phyloP scores from a whole-genome alignment of 1,140 invertebrate species.

The Drosophila ogumai region DNA sequence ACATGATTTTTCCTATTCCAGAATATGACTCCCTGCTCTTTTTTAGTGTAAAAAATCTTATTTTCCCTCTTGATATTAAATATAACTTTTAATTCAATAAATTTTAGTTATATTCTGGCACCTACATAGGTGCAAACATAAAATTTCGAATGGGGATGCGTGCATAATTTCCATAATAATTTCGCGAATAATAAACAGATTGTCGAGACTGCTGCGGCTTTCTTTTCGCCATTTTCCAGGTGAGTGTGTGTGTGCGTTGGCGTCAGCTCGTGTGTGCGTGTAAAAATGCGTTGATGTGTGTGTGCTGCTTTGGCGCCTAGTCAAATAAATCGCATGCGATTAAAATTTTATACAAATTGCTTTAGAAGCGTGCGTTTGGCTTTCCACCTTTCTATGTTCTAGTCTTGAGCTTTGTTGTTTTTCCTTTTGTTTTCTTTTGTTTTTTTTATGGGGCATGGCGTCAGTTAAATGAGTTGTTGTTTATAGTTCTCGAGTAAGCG shows the following conservation, averaged over 20 bases:
- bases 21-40: not conserved
- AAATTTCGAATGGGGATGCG: conserved; percentile 11
- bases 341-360: conserved; percentile 70
- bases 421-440: conserved; percentile 16
- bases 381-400: conserved; percentile 43
- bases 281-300: conserved; percentile 11
- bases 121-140: conserved; percentile 1
- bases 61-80: not conserved
- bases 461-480: conserved; percentile 76
- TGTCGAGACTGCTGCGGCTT: not conserved
- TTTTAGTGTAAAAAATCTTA: not conserved
- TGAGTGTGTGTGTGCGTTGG: conserved; percentile 15
- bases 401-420: conserved; percentile 37
- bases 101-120: not conserved
- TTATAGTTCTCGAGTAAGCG: conserved; percentile 58
- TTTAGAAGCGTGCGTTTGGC: conserved; percentile 44
- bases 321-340: conserved; percentile 78
- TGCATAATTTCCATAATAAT: conserved; percentile 27
- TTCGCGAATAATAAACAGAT: conserved; percentile 23
- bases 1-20: not conserved
- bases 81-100: conserved; percentile 9
- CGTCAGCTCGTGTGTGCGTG: conserved; percentile 16
- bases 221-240: conserved; percentile 24
- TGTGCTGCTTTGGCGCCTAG: conserved; percentile 55
- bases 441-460: conserved; percentile 59